Evolutionary conservation across 2,113 vertebrate genomes (phyloP).

Genomic region (Hemicordylus capensis): DNA sequence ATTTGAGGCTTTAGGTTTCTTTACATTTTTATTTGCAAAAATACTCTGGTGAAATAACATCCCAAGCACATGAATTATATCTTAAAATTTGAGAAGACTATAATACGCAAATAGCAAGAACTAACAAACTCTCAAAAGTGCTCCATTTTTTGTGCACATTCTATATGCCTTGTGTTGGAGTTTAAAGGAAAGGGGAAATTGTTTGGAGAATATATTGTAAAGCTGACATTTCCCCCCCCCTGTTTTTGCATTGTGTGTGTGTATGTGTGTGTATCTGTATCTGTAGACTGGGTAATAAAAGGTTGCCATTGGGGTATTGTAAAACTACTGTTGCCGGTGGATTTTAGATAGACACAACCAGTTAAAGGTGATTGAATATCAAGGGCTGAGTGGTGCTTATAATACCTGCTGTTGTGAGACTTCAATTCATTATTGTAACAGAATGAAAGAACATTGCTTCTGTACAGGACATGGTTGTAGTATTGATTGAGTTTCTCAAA

Average conservation of each 20-base stretch:
- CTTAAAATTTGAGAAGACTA: constrained; percentile 20
- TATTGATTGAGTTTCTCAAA: constrained; percentile 83
- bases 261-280: constrained; percentile 58
- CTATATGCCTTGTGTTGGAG: constrained; percentile 47
- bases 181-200: constrained; percentile 53
- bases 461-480: constrained; percentile 73
- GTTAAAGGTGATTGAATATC: constrained; percentile 85
- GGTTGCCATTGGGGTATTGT: constrained; percentile 61
- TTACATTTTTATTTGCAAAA: constrained; percentile 55
- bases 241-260: constrained; percentile 64
- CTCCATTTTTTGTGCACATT: constrained; percentile 37
- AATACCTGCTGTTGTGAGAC: constrained; percentile 83
- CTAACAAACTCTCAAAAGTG: constrained; percentile 53
- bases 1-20: constrained; percentile 11
- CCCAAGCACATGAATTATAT: constrained; percentile 29
- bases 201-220: constrained; percentile 17
- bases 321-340: constrained; percentile 59
- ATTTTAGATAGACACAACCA: constrained; percentile 69
- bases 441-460: constrained; percentile 73
- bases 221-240: constrained; percentile 41
- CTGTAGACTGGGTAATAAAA: constrained; percentile 57
- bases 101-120: constrained; percentile 41
- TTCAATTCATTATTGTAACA: constrained; percentile 83
- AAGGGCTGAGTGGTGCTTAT: constrained; percentile 80
- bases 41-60: constrained; percentile 37